A percentile compares a stretch with the other conserved stretches of the same genome.
These are phyloP conservation scores for Argentina silus DNA, from an alignment of 2,797 vertebrate species.

Conservation along the genomic window DNA sequence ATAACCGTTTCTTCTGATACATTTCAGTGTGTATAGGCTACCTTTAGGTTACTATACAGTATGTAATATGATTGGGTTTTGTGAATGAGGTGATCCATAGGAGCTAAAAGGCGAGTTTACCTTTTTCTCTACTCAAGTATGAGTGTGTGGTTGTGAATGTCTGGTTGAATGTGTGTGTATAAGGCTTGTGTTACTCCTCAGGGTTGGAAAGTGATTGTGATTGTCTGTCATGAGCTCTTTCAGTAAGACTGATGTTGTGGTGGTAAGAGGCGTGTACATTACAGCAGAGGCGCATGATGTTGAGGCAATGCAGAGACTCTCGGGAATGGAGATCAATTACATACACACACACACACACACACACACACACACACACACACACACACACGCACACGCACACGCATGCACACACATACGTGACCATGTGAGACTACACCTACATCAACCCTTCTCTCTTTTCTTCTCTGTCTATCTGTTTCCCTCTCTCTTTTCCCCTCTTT, in stretches of 20 bases:
- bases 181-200: no score
- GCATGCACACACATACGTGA: neutral
- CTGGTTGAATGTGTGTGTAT: no score
- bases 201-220: no score
- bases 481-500: neutral
- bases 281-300: neutral
- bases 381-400: neutral
- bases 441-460: neutral
- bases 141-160: no score
- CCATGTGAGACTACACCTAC: neutral
- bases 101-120: no score
- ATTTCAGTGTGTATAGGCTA: no score
- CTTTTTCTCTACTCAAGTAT: no score
- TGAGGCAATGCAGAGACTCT: neutral
- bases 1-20: no score
- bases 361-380: neutral
- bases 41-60: no score
- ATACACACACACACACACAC: neutral
- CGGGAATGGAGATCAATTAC: neutral
- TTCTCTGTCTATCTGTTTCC: neutral
- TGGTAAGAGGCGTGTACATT: neutral
- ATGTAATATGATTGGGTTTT: no score
- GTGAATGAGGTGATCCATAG: no score
- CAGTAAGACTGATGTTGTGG: neutral
- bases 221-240: neutral